These are phyloP conservation scores for Xerus rutilus DNA, from an alignment of 2,797 vertebrate genomes.

Conservation along the genomic window DNA sequence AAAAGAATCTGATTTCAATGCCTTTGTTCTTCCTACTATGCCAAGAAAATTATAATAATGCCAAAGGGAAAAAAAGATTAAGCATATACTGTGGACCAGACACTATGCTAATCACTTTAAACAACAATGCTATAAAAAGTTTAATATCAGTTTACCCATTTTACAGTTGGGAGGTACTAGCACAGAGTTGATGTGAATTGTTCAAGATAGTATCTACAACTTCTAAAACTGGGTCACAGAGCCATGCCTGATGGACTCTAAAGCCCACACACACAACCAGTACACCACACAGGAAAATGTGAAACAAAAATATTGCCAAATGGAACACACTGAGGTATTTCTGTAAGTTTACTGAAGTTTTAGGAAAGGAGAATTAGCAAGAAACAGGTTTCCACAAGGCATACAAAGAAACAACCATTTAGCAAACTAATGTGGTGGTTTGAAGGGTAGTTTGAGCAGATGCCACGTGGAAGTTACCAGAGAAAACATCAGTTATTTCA, in stretches of 20 bases:
- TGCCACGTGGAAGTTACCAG: constrained; percentile 75
- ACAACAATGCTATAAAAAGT: neutral
- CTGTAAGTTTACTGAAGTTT: constrained; percentile 47
- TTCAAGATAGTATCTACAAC: neutral
- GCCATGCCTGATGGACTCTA: neutral
- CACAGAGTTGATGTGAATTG: neutral
- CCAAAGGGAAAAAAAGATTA: neutral
- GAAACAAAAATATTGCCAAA: constrained; percentile 41
- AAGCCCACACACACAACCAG: neutral
- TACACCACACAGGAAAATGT: neutral
- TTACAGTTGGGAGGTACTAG: neutral
- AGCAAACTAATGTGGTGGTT: constrained; percentile 78
- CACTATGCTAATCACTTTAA: neutral
- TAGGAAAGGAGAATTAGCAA: constrained; percentile 62
- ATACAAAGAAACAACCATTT: constrained; percentile 75
- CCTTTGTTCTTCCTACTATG: neutral
- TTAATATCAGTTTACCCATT: neutral
- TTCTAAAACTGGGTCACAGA: constrained; percentile 47
- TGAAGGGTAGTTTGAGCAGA: constrained; percentile 74
- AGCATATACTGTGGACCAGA: constrained; percentile 4
- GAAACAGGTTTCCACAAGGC: constrained; percentile 72
- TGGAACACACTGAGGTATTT: constrained; percentile 64
- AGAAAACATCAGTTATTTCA: constrained; percentile 80
- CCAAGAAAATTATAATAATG: neutral
- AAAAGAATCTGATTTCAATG: neutral